Conservation (phyloP, 2,888 invertebrate species). For the Rhyacophila evoluta region DNA sequence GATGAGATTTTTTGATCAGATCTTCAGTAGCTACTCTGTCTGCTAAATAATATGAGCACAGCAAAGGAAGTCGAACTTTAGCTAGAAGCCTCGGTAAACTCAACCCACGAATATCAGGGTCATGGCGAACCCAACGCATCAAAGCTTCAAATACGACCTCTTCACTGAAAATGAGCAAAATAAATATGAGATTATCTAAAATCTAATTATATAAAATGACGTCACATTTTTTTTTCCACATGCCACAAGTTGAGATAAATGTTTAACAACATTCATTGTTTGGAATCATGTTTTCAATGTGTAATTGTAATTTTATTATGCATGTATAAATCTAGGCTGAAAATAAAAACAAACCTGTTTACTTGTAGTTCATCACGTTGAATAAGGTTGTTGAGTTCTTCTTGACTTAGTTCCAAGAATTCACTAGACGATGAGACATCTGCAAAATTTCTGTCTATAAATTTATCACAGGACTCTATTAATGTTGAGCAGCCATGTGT, state of each 20-base stretch:
- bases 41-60: slow-evolving; percentile 84
- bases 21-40: slow-evolving; percentile 85
- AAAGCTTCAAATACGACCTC: slow-evolving; percentile 89
- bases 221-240: no score
- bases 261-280: background rate
- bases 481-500: slow-evolving; percentile 78
- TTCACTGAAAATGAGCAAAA: slow-evolving; percentile 65
- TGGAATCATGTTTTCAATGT: background rate
- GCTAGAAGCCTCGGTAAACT: slow-evolving; percentile 79
- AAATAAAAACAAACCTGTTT: slow-evolving; percentile 59
- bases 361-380: slow-evolving; percentile 83
- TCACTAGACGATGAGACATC: slow-evolving; percentile 83
- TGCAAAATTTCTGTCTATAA: slow-evolving; percentile 83
- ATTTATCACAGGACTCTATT: slow-evolving; percentile 81
- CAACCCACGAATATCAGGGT: slow-evolving; percentile 69
- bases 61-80: slow-evolving; percentile 81
- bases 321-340: no score
- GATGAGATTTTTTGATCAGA: slow-evolving; percentile 80
- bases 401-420: slow-evolving; percentile 73
- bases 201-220: no score
- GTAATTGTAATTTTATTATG: no score
- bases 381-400: slow-evolving; percentile 77
- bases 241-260: slow-evolving; percentile 45
- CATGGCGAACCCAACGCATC: slow-evolving; percentile 82
- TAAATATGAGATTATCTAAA: no score